These are phyloP conservation scores for Helostoma temminkii DNA, from an alignment of 2,797 vertebrate species.

Conservation along the genomic window DNA sequence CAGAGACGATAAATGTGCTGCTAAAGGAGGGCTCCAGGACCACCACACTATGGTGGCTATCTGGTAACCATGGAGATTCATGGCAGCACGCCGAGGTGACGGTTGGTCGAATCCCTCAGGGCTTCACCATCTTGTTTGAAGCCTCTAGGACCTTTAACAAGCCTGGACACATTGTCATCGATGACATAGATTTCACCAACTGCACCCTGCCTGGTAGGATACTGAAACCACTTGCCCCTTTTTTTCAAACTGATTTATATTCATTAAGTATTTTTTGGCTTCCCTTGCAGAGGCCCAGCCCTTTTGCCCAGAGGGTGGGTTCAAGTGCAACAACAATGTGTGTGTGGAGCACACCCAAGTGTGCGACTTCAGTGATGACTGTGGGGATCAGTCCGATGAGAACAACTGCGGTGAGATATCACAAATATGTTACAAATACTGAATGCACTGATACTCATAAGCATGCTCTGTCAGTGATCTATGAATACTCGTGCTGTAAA, in stretches of 20 bases:
- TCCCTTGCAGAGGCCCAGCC: conserved; percentile 70
- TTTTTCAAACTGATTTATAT: not conserved
- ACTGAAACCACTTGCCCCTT: not conserved
- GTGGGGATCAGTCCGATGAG: conserved; percentile 84
- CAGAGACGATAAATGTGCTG: conserved; percentile 70
- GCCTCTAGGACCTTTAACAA: conserved; percentile 71
- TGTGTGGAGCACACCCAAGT: conserved; percentile 78
- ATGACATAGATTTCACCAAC: conserved; percentile 80
- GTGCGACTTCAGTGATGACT: conserved; percentile 87
- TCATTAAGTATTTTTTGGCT: not conserved
- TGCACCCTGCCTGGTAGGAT: conserved; percentile 80
- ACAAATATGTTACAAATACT: not conserved
- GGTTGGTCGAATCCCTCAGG: conserved; percentile 71
- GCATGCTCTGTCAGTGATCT: not conserved
- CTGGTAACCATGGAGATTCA: conserved; percentile 66
- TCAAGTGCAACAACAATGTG: conserved; percentile 78
- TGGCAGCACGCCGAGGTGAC: conserved; percentile 75
- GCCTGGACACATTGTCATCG: conserved; percentile 79
- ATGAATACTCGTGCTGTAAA: too few species aligned
- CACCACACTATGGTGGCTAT: conserved; percentile 77
- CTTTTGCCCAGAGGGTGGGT: conserved; percentile 71
- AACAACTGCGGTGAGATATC: conserved; percentile 77
- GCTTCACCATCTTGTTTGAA: conserved; percentile 80
- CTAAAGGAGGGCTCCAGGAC: conserved; percentile 66
- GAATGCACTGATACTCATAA: not conserved